Evolutionary conservation across 2,113 vertebrate genomes (phyloP), one percentile per base, ranked within the genome.

Genomic region (Myotis davidii): DNA sequence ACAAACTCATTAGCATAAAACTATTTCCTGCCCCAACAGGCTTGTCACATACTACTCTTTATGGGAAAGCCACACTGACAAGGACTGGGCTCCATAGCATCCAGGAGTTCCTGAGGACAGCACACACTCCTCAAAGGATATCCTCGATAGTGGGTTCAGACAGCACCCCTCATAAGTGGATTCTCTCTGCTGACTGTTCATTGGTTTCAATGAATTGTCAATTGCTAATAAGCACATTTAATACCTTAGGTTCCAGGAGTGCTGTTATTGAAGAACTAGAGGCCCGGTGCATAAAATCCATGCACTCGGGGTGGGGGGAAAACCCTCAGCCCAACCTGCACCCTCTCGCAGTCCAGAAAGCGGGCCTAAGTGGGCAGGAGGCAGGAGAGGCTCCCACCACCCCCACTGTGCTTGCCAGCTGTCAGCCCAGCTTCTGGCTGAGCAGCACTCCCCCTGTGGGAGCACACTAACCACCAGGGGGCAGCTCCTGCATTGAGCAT

Each of bases 1-100:
- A 97, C 96, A 97, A 96, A 96, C 97, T 96, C 97, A 97, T 97
- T 98, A 97, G 94, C 50, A 1, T 70, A 97, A 96, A 96, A 97
- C 97, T 95, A 95, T 97, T 97, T 97, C 97, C 95, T 96, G 95
- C 96, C 97, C 96, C 95, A 90, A 96, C 94, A 94, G 96, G 88
- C 96, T 96, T 96, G 95, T 95, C 95, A 77, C 87, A 94, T 85
- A 92, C 90, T 94, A 92, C 94, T 96, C 84, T 97, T 96, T 93
- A 92, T 65, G 85, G 82, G 82, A 93, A 97, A 95, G 83, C 95
- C 85, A 67, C 32, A 39, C 29, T 45, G 72, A 45, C 64, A 25
- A 78, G 61, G 29, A 54, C 0, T 52, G 85, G 79, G 42, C 76
- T 84, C 1, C 0, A 14, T 67, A 91, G 34, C 23, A 79, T 29